Base-by-base conservation (phyloP, 2,888 invertebrate species). In the Nomada lathburiana region DNA sequence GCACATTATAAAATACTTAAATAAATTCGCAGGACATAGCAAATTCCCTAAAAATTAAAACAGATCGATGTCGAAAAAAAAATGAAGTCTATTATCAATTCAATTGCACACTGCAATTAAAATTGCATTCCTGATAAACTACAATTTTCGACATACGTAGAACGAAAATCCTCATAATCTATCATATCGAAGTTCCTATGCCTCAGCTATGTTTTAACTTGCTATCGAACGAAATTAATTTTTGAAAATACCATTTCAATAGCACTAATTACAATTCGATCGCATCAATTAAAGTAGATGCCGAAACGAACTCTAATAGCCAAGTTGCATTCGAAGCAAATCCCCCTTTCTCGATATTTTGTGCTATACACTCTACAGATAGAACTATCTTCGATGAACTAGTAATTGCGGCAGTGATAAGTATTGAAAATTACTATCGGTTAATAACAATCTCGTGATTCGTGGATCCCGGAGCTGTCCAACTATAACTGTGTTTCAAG, bases 351-450 rank as follows among this genome's bases (percentile, higher is more conserved):
- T 71, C 29, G 2, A 65, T 71, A 67, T 71, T 2, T 70, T 47
- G 23, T 52, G 57, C 47, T 55, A 81, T 47, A 20, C 53, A 13
- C 26, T 42, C 36, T 67, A 71, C 52, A 23, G 18, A 75, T 69
- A 36, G 52, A 57, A 57, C n/a, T 42, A 68, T 62, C 5, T 42
- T 59, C 50, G 47, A 50, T 50, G 59, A 26, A 44, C 62, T 75
- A 75, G 44, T 26, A 62, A 68, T 64, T 57, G 44, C 68, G 82
- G 82, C 81, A 82, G 81, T 81, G 80, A 72, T 13, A 72, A n/a
- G 23, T 72, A 29, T 70, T 50, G 62, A 71, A 68, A 62, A 47
- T 82, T 83, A 23, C 57, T 74, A 57, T 78, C 70, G 7, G 13
- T 11, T 71, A 83, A 79, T 63, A 82, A 71, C 79, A 83, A 75